phyloP scores from a whole-genome alignment of 2,113 vertebrate genomes.

The Raphicerus campestris region DNA sequence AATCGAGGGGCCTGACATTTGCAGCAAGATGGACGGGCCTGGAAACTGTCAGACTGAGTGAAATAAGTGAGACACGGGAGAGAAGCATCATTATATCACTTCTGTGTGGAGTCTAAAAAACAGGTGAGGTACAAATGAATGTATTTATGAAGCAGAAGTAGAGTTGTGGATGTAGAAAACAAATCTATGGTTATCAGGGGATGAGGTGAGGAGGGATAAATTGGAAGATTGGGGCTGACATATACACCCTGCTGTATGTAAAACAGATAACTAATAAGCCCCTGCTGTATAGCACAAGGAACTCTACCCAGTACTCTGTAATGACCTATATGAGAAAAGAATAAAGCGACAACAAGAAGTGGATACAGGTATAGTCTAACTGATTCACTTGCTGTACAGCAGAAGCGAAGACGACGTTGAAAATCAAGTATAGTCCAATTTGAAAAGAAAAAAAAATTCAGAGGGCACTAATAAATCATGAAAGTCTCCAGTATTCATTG shows the following conservation, averaged over 20 bases:
- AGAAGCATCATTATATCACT: background rate
- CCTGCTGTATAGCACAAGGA: background rate
- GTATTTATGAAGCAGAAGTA: background rate
- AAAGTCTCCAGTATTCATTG: background rate
- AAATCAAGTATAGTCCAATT: background rate
- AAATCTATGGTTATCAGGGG: background rate
- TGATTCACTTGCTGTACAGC: background rate
- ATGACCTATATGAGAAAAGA: background rate
- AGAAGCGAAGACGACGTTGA: background rate
- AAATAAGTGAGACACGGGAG: background rate
- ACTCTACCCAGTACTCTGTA: background rate
- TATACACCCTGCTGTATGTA: background rate
- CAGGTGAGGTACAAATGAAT: background rate
- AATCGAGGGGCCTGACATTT: background rate
- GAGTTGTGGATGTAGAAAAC: background rate
- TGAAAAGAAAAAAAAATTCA: background rate
- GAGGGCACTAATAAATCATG: background rate
- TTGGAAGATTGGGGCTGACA: background rate
- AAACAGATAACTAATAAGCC: background rate
- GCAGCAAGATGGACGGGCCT: background rate
- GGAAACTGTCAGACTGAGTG: background rate
- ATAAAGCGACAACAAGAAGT: background rate
- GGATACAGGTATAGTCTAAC: background rate
- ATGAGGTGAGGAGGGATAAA: background rate
- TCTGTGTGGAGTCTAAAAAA: background rate